phyloP scores from a whole-genome alignment of 2,797 vertebrate genomes.

The Notoglanidium macrostoma region DNA sequence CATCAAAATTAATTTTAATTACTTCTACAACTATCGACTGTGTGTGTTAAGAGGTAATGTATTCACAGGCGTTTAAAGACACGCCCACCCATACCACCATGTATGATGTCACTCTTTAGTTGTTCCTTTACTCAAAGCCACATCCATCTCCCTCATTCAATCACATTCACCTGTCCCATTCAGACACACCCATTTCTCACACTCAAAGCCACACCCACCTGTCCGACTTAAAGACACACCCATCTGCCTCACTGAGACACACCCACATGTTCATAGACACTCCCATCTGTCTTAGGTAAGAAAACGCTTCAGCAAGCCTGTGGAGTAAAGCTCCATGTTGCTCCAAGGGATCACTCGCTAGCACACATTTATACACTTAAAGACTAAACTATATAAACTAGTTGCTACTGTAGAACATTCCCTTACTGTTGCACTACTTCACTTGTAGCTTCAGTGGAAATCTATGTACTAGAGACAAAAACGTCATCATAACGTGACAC shows the following conservation, averaged over 20 bases:
- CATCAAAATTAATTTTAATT: not conserved
- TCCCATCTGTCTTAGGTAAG: not conserved
- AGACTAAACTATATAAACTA: not conserved
- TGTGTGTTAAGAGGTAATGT: too few relatives aligned
- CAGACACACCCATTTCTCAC: not conserved
- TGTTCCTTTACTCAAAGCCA: not conserved
- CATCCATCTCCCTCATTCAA: not conserved
- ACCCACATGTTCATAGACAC: not conserved
- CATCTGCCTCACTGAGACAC: not conserved
- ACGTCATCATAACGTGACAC: not conserved
- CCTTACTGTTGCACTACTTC: not conserved
- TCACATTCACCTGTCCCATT: not conserved
- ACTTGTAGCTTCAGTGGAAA: not conserved
- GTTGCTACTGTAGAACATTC: not conserved
- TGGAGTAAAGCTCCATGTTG: not conserved
- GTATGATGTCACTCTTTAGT: not conserved
- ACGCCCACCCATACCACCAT: not conserved
- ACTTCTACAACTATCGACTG: not conserved
- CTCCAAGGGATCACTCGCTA: not conserved
- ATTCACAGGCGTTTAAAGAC: not conserved
- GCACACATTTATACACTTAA: not conserved
- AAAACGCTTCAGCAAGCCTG: not conserved
- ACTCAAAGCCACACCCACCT: constrained; percentile 4
- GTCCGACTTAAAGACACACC: not conserved
- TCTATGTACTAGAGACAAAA: not conserved